Conservation (phyloP, 2,797 vertebrate genomes). For the Harpagifer antarcticus region DNA sequence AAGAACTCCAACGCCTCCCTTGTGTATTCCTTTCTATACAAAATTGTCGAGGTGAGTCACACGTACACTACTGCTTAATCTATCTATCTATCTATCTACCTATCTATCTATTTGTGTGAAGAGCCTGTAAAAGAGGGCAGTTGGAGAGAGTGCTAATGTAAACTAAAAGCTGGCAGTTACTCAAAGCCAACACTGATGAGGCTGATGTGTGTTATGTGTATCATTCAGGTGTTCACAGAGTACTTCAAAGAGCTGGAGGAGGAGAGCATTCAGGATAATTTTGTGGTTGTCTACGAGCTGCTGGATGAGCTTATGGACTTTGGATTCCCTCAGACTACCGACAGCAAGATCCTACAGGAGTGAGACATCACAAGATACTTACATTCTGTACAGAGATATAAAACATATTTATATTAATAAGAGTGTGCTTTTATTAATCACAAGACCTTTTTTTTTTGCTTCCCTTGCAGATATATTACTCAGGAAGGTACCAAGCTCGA, state of each 20-base stretch:
- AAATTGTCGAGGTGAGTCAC: slow-evolving; percentile 91
- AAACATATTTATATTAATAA: not conserved
- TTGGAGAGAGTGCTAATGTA: not conserved
- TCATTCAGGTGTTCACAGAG: slow-evolving; percentile 91
- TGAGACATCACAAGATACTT: slow-evolving; percentile 72
- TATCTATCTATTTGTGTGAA: not conserved
- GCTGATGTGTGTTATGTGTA: slow-evolving; percentile 2
- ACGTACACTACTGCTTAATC: not conserved
- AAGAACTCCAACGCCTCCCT: slow-evolving; percentile 94
- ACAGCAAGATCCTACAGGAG: slow-evolving; percentile 97
- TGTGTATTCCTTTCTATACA: slow-evolving; percentile 95
- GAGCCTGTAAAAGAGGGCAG: not conserved
- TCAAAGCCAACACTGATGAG: not conserved
- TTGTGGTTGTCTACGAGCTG: slow-evolving; percentile 95
- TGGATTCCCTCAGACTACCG: slow-evolving; percentile 96
- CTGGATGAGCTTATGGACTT: slow-evolving; percentile 98
- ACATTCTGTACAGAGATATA: not conserved
- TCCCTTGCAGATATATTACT: slow-evolving; percentile 89
- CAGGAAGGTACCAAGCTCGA: slow-evolving; percentile 93
- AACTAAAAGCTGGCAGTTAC: not conserved
- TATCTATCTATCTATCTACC: too few species aligned
- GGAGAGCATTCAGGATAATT: slow-evolving; percentile 96
- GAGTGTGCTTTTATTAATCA: not conserved
- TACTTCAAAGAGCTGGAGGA: slow-evolving; percentile 97
- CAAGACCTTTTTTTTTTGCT: not conserved